Percentiles rank a stretch among this genome's conserved stretches.
Evolutionary conservation across 1,140 invertebrate genomes (phyloP).

Genomic region (Apolygus lucorum): DNA sequence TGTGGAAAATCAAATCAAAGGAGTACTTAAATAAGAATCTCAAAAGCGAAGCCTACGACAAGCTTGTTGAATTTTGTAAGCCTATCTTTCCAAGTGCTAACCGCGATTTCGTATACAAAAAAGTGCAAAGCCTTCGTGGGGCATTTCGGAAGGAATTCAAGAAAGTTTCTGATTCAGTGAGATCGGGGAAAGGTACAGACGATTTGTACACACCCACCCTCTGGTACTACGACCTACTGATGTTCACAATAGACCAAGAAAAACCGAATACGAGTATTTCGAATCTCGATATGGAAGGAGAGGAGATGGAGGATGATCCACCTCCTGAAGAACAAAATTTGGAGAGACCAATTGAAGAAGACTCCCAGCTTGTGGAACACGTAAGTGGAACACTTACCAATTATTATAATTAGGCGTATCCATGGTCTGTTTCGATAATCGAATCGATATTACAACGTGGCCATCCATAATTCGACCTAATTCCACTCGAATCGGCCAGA

Average conservation of each 20-base stretch:
- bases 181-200: no score
- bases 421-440: constrained; percentile 1
- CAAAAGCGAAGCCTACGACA: no score
- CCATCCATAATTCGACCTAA: constrained; percentile 1
- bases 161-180: no score
- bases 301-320: not conserved
- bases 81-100: no score
- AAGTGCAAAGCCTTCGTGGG: no score
- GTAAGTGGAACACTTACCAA: not conserved
- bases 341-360: not conserved
- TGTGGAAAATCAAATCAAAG: no score
- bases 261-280: constrained; percentile 5
- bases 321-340: not conserved
- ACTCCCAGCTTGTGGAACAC: not conserved
- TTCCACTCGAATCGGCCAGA: not conserved
- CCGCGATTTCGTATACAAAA: no score
- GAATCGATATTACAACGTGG: not conserved
- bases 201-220: no score
- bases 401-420: not conserved
- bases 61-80: no score
- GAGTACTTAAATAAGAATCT: no score
- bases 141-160: no score
- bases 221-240: constrained; percentile 36
- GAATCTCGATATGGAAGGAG: constrained; percentile 17
- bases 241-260: constrained; percentile 32